Conservation (phyloP, 2,888 invertebrate species). For the Macrosiphum euphorbiae region DNA sequence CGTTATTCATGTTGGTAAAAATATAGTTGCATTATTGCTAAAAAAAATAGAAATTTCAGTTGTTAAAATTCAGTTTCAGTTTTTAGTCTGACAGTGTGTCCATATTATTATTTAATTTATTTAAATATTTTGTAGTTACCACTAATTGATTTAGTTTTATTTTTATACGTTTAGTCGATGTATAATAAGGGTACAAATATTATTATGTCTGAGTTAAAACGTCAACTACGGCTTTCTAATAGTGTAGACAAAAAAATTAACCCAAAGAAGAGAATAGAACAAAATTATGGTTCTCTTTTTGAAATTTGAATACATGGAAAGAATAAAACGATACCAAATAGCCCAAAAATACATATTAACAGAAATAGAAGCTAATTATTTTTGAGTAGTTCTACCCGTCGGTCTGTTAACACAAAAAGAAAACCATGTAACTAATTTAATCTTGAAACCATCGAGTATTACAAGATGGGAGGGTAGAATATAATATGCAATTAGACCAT, state of each 20-base stretch:
- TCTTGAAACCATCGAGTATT: not conserved
- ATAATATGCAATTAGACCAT: constrained; percentile 11
- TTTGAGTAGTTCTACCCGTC: not conserved
- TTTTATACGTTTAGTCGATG: not conserved
- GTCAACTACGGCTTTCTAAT: not conserved
- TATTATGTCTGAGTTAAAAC: not conserved
- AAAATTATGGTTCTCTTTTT: not conserved
- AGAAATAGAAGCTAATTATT: not conserved
- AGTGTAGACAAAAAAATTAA: not conserved
- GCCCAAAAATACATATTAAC: not conserved
- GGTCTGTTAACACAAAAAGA: not conserved
- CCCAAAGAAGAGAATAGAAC: not conserved
- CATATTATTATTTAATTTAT: not conserved
- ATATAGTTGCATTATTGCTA: not conserved
- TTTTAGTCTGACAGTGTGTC: not conserved
- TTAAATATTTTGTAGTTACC: not conserved
- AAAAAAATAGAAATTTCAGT: not conserved
- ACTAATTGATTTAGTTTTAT: not conserved
- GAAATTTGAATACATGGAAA: not conserved
- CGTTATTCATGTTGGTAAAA: not conserved
- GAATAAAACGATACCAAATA: not conserved
- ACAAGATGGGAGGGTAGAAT: not conserved
- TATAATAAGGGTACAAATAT: no score
- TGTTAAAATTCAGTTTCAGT: not conserved
- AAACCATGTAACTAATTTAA: not conserved